Evolutionary conservation across 2,888 invertebrate genomes (phyloP).

Genomic region (Fragum whitleyi): DNA sequence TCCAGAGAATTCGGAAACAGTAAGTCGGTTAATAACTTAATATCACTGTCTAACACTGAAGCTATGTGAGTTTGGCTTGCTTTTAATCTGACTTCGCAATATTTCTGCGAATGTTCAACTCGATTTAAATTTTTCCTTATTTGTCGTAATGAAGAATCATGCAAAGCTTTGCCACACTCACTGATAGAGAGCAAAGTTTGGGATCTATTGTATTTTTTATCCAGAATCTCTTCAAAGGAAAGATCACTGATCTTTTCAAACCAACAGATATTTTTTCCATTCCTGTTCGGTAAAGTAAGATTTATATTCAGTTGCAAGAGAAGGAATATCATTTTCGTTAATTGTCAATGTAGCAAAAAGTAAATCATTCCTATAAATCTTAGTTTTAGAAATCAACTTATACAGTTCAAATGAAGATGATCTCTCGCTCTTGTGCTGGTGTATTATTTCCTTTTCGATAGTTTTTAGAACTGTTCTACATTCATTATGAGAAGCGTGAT

Average conservation of each 20-base stretch:
- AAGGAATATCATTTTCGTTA: not conserved
- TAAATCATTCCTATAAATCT: not conserved
- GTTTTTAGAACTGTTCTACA: not conserved
- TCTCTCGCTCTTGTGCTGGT: not conserved
- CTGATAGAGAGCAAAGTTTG: conserved; percentile 12
- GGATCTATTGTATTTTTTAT: conserved; percentile 1
- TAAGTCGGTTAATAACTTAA: conserved; percentile 19
- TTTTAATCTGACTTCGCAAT: conserved; percentile 7
- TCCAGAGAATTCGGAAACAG: conserved; percentile 27
- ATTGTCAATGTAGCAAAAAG: not conserved
- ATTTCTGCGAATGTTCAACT: conserved; percentile 14
- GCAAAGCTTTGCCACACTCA: conserved; percentile 20
- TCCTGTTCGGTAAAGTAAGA: not conserved
- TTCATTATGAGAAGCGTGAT: too few species aligned
- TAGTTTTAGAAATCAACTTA: not conserved
- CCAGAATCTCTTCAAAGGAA: conserved; percentile 16
- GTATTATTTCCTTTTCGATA: not conserved
- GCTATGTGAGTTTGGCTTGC: conserved; percentile 24
- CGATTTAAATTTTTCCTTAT: conserved; percentile 24
- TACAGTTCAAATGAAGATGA: not conserved
- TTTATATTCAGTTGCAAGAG: not conserved
- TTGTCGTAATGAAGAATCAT: conserved; percentile 24
- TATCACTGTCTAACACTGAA: conserved; percentile 31
- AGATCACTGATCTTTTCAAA: conserved; percentile 22
- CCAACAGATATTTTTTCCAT: conserved; percentile 16